phyloP scores from a whole-genome alignment of 2,797 vertebrate species.

The Fratercula arctica region DNA sequence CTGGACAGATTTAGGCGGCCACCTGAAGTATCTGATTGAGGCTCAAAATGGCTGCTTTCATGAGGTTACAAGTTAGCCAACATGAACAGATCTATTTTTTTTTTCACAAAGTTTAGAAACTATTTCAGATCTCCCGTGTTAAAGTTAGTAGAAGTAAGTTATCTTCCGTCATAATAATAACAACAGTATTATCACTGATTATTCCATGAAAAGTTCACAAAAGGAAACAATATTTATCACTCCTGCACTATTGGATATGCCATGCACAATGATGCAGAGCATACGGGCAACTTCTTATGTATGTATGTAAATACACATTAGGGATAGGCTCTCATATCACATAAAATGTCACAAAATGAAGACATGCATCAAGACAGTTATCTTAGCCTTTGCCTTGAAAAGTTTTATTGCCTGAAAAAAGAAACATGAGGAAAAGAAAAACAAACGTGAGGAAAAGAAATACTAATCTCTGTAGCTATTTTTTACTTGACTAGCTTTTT shows the following conservation, averaged over 20 bases:
- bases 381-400: neutral
- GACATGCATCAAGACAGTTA: neutral
- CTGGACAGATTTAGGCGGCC: neutral
- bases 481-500: neutral
- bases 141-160: neutral
- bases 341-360: neutral
- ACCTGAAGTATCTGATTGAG: neutral
- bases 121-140: accelerated
- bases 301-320: neutral
- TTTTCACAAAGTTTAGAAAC: neutral
- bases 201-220: neutral
- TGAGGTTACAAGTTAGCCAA: neutral
- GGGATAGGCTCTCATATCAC: neutral
- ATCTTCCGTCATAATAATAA: neutral
- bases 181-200: neutral
- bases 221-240: neutral
- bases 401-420: neutral
- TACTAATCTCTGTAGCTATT: neutral
- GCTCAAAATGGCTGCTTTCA: neutral
- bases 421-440: neutral
- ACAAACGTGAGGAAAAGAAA: neutral
- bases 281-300: neutral
- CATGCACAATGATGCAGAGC: neutral
- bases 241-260: neutral
- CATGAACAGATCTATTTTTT: neutral